Base-by-base conservation (phyloP, 2,888 invertebrate species). In the Eugnorisma glareosa region DNA sequence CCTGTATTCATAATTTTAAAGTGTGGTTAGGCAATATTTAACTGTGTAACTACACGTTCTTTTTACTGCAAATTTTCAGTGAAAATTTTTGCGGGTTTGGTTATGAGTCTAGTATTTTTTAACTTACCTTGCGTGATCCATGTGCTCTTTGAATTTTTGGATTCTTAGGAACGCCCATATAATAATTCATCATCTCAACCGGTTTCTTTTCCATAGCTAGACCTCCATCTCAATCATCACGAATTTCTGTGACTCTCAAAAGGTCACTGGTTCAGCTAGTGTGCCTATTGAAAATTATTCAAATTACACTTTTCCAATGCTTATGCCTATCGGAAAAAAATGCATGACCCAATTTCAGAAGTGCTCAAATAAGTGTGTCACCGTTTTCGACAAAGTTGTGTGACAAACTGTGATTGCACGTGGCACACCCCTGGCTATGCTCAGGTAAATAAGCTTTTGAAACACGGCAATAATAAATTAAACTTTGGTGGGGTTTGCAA, bases 351-450 rank as follows among this genome's bases (percentile, higher is more conserved):
- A 75, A 54, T 75, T 84, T 61, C 31, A 40, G 24, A 67, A 84
- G 67, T 43, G 24, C 67, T 67, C 35, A 37, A 75, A 79, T 80
- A 79, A 76, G 66, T 69, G 48, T 73, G 75, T 79, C 68, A 63
- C 37, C 45, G 35, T 63, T 68, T 74, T 76, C 67, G 70, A 70
- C 37, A 74, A 85, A 85, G 83, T 82, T 77, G 24, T 68, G 37
- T n/a, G 57, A 77, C 73, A 79, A 75, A 85, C 57, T 82, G 37
- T 59, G 59, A 45, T 64, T 67, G 40, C 69, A 84, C 75, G 81
- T 75, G 57, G 8, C 13, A 13, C 24, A 15, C 51, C 57, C 10
- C 7, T 15, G 28, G 72, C 68, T 45, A 18, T 68, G n/a, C 48
- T 69, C 45, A 54, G 51, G 72, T 81, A 67, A 72, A 75, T 75